Conservation (phyloP, 2,888 invertebrate genomes). For the Drosophila formosana region DNA sequence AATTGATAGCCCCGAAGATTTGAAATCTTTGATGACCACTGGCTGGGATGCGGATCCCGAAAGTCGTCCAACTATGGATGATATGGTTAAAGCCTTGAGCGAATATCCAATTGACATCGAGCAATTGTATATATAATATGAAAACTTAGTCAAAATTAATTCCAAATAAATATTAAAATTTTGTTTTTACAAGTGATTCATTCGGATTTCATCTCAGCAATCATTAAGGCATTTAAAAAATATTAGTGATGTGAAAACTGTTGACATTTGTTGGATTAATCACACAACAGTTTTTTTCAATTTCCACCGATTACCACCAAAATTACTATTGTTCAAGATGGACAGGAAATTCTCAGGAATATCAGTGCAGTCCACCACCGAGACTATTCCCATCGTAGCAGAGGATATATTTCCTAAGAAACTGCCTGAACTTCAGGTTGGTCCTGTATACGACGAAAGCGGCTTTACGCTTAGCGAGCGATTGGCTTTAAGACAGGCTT, state of each 20-base stretch:
- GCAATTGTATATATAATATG: not conserved
- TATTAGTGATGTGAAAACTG: not conserved
- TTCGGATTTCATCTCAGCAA: not conserved
- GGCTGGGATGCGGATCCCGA: constrained; percentile 37
- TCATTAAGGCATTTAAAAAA: not conserved
- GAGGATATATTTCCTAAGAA: constrained; percentile 46
- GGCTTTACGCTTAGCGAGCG: constrained; percentile 69
- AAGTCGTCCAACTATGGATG: constrained; percentile 35
- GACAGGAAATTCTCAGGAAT: not conserved
- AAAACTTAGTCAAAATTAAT: too few species aligned
- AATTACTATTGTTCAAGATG: constrained; percentile 18
- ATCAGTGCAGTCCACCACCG: constrained; percentile 16
- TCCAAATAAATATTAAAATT: too few species aligned
- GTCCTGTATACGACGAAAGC: constrained; percentile 52
- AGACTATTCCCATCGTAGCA: constrained; percentile 3
- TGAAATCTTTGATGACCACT: constrained; percentile 23
- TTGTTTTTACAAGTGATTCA: too few species aligned
- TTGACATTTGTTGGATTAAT: not conserved
- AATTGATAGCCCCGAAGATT: constrained; percentile 13
- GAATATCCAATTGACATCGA: not conserved
- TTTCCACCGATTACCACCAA: constrained; percentile 5
- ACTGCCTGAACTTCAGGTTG: constrained; percentile 76
- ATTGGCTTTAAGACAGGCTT: constrained; percentile 65
- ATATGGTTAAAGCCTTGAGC: constrained; percentile 23
- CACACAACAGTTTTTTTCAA: not conserved